Evolutionary conservation across 2,888 invertebrate species (phyloP).

Genomic region (Drosophila gaucha): DNA sequence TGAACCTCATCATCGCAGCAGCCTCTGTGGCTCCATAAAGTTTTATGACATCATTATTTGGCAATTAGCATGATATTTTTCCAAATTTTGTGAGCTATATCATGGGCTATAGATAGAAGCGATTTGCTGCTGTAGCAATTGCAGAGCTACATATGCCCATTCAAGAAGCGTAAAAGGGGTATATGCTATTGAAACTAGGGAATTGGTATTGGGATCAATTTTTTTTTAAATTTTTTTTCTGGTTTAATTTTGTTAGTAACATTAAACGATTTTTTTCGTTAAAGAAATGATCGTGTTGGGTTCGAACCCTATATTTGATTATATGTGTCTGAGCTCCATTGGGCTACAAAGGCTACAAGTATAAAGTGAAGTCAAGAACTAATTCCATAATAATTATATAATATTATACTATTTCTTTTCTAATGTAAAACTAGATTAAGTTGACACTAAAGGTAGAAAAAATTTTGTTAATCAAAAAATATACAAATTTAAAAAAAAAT

Average conservation of each 20-base stretch:
- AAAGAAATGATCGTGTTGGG: no score
- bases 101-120: conserved; percentile 8
- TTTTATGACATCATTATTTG: conserved; percentile 27
- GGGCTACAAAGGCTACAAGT: no score
- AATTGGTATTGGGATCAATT: no score
- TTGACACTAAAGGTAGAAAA: no score
- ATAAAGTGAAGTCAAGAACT: neutral
- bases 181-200: neutral
- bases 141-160: neutral
- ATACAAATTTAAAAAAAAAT: no score
- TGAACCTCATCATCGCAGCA: neutral
- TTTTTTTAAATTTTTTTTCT: no score
- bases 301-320: no score
- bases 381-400: neutral
- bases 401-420: neutral
- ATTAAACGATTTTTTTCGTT: no score
- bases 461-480: no score
- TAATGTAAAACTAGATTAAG: no score
- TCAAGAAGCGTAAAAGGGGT: neutral
- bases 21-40: neutral
- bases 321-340: no score
- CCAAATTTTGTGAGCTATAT: conserved; percentile 1
- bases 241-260: no score
- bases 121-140: neutral
- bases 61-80: conserved; percentile 28